These are phyloP conservation scores for Pocillopora damicornis DNA, from an alignment of 64 coral and sea anemone species.

Conservation along the genomic window DNA sequence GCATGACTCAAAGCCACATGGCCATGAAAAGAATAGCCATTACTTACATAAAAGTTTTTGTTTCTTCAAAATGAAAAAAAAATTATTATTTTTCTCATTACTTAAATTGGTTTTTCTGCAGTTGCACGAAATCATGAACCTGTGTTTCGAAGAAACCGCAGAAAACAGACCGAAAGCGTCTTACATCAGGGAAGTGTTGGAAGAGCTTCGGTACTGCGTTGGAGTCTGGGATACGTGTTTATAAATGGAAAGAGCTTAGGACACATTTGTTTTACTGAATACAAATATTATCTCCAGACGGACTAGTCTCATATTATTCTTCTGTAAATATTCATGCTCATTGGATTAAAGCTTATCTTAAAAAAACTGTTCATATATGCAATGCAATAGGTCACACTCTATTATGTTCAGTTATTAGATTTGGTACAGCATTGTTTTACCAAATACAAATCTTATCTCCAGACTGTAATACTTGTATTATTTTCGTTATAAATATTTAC, in stretches of 20 bases:
- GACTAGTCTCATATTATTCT: no score
- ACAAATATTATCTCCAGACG: no score
- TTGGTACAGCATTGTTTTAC: no score
- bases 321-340: no score
- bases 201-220: not conserved
- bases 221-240: slow-evolving; percentile 11
- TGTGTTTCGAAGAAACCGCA: slow-evolving; percentile 18
- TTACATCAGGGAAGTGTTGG: not conserved
- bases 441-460: no score
- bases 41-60: not conserved
- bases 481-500: no score
- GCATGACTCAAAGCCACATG: no score
- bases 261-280: not conserved
- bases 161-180: not conserved
- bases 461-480: no score
- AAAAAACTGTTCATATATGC: no score
- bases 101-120: not conserved
- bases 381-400: no score
- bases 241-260: not conserved
- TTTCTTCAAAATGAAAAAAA: not conserved
- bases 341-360: no score
- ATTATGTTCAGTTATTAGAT: no score
- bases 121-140: slow-evolving; percentile 27
- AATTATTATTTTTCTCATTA: not conserved
- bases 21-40: not conserved